A percentile compares a stretch with the other conserved stretches of the same genome.
phyloP scores from a whole-genome alignment of 2,113 vertebrate species.

The Pygathrix nemaeus region DNA sequence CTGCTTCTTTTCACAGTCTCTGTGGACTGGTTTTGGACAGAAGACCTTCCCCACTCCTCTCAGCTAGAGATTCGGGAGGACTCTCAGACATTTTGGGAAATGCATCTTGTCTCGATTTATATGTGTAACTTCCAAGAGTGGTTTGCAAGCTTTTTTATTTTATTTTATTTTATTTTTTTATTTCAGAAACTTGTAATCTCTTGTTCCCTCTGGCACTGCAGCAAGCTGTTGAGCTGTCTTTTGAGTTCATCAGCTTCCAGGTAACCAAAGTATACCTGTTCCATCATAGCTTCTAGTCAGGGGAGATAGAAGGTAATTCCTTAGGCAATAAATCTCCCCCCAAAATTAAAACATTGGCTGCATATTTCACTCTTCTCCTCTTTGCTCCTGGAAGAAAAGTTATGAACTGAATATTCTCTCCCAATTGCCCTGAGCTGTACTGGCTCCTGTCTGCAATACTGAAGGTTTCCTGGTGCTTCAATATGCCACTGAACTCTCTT shows the following conservation, averaged over 20 bases:
- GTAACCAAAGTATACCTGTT: background rate
- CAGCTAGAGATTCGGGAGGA: background rate
- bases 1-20: background rate
- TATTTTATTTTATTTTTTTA: background rate
- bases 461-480: background rate
- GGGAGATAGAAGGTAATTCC: background rate
- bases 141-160: background rate
- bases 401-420: background rate
- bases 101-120: background rate
- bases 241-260: background rate
- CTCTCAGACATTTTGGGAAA: background rate
- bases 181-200: background rate
- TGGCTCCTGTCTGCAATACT: background rate
- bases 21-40: background rate
- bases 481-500: background rate
- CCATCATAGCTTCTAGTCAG: background rate
- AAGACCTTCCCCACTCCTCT: background rate
- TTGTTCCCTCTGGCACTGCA: background rate
- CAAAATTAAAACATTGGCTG: background rate
- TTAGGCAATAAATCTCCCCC: background rate
- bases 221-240: background rate
- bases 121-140: background rate
- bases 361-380: background rate
- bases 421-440: background rate
- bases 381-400: background rate